A percentile compares a stretch with the other conserved stretches of the same genome.
These are phyloP conservation scores for Adineta ricciae DNA, from an alignment of 2,888 invertebrate genomes.

Conservation along the genomic window DNA sequence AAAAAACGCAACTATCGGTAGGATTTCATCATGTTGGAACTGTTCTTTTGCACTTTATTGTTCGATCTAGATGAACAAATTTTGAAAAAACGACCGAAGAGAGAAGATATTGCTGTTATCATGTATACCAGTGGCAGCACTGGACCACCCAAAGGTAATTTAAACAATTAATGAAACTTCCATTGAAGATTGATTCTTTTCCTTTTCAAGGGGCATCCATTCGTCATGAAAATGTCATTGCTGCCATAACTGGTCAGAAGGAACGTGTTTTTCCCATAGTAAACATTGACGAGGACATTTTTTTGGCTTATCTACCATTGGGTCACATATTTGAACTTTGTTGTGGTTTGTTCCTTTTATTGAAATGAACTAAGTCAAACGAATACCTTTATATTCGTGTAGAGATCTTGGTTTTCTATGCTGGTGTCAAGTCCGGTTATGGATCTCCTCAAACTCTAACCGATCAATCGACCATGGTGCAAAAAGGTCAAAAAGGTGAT, in stretches of 20 bases:
- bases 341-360: constrained; percentile 31
- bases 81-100: constrained; percentile 54
- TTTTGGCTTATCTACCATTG: constrained; percentile 86
- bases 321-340: constrained; percentile 89
- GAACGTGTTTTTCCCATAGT: constrained; percentile 21
- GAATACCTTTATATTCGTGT: not conserved
- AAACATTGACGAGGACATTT: constrained; percentile 58
- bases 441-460: constrained; percentile 75
- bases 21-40: not conserved
- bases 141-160: constrained; percentile 78
- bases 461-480: constrained; percentile 75
- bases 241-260: constrained; percentile 1
- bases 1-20: constrained; percentile 34
- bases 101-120: constrained; percentile 78
- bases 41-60: not conserved
- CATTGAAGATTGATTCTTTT: too few relatives aligned
- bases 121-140: constrained; percentile 99
- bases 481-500: constrained; percentile 85
- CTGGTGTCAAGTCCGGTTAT: constrained; percentile 85
- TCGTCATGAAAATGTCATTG: constrained; percentile 30
- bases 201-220: constrained; percentile 23
- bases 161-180: not conserved
- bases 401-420: constrained; percentile 64
- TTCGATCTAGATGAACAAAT: not conserved
- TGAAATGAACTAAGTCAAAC: constrained; percentile 33